Evolutionary conservation across 2,113 vertebrate genomes (phyloP).

Genomic region (Corythornis madagascariensis): DNA sequence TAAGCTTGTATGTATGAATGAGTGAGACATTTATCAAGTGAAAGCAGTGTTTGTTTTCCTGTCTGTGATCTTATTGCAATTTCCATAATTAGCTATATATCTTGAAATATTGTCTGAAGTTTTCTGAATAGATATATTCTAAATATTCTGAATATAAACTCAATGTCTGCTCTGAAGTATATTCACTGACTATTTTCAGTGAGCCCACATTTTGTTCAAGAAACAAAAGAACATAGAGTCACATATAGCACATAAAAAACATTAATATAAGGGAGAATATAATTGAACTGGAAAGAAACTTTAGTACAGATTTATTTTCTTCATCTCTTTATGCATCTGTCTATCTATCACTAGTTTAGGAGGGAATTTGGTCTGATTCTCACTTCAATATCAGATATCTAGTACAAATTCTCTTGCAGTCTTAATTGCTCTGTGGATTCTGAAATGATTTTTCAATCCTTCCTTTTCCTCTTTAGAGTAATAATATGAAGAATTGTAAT

Average conservation of each 20-base stretch:
- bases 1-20: background rate
- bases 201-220: background rate
- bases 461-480: background rate
- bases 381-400: fast-evolving
- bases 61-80: background rate
- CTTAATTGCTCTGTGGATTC: background rate
- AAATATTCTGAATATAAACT: background rate
- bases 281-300: background rate
- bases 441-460: background rate
- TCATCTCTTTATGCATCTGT: background rate
- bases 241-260: background rate
- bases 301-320: background rate
- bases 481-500: background rate
- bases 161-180: background rate
- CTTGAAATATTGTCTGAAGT: background rate
- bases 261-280: background rate
- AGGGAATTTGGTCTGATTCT: background rate
- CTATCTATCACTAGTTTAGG: background rate
- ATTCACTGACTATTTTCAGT: background rate
- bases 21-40: background rate
- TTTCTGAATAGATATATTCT: background rate
- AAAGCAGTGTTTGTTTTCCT: background rate
- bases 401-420: background rate
- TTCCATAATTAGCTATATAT: background rate
- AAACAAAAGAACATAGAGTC: background rate